phyloP scores from a whole-genome alignment of 1,140 invertebrate species.

The Caenorhabditis elegans region DNA sequence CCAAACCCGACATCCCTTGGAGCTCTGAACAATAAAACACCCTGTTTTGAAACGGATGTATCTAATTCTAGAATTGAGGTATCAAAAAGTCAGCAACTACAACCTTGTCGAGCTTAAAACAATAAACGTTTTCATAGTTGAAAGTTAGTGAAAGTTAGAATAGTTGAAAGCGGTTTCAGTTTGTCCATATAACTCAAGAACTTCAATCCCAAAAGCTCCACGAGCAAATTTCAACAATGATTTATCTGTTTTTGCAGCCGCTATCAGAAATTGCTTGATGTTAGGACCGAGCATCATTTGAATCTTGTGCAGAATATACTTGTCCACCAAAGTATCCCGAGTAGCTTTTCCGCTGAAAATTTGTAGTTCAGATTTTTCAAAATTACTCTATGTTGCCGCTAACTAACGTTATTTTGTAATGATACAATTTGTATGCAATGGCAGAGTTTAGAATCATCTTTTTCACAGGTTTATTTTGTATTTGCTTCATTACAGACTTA shows the following conservation, averaged over 20 bases:
- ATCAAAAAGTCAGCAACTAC: too few relatives aligned
- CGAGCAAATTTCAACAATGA: slow-evolving; percentile 87
- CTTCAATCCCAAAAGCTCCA: slow-evolving; percentile 83
- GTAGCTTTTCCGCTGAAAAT: slow-evolving; percentile 1
- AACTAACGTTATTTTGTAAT: slow-evolving; percentile 17
- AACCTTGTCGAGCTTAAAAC: too few relatives aligned
- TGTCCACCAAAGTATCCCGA: slow-evolving; percentile 23
- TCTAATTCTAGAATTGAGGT: too few relatives aligned
- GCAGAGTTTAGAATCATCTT: slow-evolving; percentile 7
- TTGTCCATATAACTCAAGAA: slow-evolving; percentile 80
- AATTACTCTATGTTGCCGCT: background rate
- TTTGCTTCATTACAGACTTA: slow-evolving; percentile 72
- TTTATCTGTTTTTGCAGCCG: slow-evolving; percentile 85
- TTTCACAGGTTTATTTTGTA: slow-evolving; percentile 43
- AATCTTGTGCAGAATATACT: slow-evolving; percentile 37
- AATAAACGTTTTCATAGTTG: slow-evolving; percentile 87
- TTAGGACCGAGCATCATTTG: slow-evolving; percentile 76
- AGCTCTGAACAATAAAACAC: slow-evolving; percentile 89
- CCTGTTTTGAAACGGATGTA: too few relatives aligned
- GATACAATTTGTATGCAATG: slow-evolving; percentile 19
- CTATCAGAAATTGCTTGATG: slow-evolving; percentile 84
- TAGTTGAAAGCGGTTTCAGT: too few relatives aligned
- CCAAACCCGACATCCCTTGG: slow-evolving; percentile 8
- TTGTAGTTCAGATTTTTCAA: too few relatives aligned
- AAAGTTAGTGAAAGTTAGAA: slow-evolving; percentile 83